These are phyloP conservation scores for Xiphias gladius DNA, from an alignment of 2,113 vertebrate genomes.

Conservation along the genomic window DNA sequence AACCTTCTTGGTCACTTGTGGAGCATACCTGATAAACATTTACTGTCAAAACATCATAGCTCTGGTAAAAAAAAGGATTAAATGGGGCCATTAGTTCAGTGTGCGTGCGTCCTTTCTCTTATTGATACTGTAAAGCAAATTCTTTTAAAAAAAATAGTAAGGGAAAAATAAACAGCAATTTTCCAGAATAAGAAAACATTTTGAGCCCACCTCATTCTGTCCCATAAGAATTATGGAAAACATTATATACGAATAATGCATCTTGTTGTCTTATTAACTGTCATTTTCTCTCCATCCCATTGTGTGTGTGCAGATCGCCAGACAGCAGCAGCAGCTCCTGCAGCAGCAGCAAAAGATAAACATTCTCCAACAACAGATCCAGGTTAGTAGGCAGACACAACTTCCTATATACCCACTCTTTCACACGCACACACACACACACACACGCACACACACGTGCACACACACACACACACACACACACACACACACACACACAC, in stretches of 20 bases:
- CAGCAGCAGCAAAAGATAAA: slow-evolving; percentile 99
- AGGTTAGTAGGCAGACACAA: slow-evolving; percentile 84
- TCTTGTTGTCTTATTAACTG: not conserved
- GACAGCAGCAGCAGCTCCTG: slow-evolving; percentile 97
- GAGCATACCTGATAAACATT: too few species aligned
- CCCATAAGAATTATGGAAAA: not conserved
- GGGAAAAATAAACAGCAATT: too few species aligned
- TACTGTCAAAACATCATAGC: too few species aligned
- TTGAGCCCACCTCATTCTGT: not conserved
- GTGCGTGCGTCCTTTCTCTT: not conserved
- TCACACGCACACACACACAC: slow-evolving; percentile 17
- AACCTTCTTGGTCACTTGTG: too few species aligned
- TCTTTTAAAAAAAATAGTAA: not conserved
- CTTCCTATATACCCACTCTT: not conserved
- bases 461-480: not conserved
- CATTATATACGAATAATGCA: not conserved
- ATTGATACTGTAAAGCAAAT: not conserved
- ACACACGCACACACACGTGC: not conserved
- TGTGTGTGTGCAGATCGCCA: slow-evolving; percentile 87
- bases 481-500: slow-evolving; percentile 11
- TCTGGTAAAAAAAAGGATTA: too few species aligned
- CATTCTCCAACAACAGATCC: slow-evolving; percentile 97
- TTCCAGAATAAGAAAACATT: too few species aligned
- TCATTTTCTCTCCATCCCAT: not conserved
- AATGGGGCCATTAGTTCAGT: too few species aligned